Evolutionary conservation across 1,140 invertebrate species (phyloP).

Genomic region (Lethrus apterus): DNA sequence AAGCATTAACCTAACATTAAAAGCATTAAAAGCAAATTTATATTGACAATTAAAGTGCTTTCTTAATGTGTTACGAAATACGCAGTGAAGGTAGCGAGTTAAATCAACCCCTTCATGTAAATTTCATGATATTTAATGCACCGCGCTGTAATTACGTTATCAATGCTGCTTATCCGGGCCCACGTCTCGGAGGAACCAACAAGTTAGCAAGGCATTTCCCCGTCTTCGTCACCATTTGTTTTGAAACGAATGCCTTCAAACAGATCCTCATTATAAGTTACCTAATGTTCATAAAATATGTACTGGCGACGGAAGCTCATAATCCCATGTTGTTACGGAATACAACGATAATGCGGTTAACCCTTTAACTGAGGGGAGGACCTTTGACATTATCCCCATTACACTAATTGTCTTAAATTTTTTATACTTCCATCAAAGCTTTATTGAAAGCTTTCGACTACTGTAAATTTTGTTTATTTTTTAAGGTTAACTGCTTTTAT

Average conservation of each 20-base stretch:
- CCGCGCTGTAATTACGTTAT: slow-evolving; percentile 30
- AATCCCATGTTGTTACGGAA: slow-evolving; percentile 22
- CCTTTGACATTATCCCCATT: slow-evolving; percentile 15
- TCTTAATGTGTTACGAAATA: no score
- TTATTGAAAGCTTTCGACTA: no score
- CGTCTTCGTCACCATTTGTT: slow-evolving; percentile 31
- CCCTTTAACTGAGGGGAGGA: slow-evolving; percentile 21
- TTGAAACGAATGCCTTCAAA: slow-evolving; percentile 29
- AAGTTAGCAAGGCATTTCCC: slow-evolving; percentile 24
- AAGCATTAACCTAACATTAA: no score
- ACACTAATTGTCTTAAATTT: slow-evolving; percentile 11
- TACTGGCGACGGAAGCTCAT: slow-evolving; percentile 6
- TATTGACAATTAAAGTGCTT: no score
- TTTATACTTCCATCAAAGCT: no score
- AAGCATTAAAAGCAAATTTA: no score
- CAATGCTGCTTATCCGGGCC: slow-evolving; percentile 21
- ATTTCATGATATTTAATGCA: slow-evolving; percentile 35
- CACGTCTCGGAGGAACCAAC: slow-evolving; percentile 20
- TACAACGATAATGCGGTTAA: slow-evolving; percentile 24
- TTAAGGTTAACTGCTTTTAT: no score
- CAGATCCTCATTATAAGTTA: slow-evolving; percentile 38
- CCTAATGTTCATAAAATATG: slow-evolving; percentile 39
- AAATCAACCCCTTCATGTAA: slow-evolving; percentile 28
- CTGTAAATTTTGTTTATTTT: no score
- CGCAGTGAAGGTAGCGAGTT: slow-evolving; percentile 7